Conservation (phyloP, 2,888 invertebrate genomes). For the Rhopalosiphum nymphaeae region DNA sequence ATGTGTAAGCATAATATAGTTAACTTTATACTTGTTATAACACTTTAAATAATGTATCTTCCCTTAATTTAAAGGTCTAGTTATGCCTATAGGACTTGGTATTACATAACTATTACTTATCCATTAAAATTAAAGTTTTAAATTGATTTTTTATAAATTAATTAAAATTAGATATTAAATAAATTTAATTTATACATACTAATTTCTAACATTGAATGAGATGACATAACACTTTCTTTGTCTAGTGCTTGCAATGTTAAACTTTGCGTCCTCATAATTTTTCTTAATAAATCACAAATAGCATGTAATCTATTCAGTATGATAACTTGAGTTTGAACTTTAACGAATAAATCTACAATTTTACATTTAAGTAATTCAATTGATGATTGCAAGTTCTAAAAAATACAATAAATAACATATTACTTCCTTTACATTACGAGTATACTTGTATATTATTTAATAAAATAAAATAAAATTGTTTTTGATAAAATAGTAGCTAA, state of each 20-base stretch:
- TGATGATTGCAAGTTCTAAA: conserved; percentile 59
- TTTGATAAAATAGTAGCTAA: not conserved
- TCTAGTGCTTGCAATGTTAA: conserved; percentile 28
- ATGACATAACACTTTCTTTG: conserved; percentile 42
- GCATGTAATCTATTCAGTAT: conserved; percentile 49
- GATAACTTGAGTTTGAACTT: conserved; percentile 59
- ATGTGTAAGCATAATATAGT: no score
- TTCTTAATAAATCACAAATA: conserved; percentile 55
- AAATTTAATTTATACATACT: conserved; percentile 17
- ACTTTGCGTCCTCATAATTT: conserved; percentile 62
- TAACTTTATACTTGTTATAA: no score
- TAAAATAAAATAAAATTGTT: not conserved
- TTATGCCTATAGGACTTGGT: not conserved
- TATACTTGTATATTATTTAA: not conserved
- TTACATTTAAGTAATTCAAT: conserved; percentile 53
- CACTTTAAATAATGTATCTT: no score
- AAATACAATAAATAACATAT: not conserved
- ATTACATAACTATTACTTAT: not conserved
- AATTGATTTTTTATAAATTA: not conserved
- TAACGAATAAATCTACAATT: conserved; percentile 40
- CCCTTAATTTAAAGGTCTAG: no score
- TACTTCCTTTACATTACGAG: not conserved
- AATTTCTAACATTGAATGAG: conserved; percentile 42
- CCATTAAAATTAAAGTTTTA: not conserved
- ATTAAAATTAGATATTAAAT: not conserved